A percentile compares a stretch with the other conserved stretches of the same genome.
Conservation (phyloP, 2,888 invertebrate genomes). For the Poecilobothrus nobilitatus region DNA sequence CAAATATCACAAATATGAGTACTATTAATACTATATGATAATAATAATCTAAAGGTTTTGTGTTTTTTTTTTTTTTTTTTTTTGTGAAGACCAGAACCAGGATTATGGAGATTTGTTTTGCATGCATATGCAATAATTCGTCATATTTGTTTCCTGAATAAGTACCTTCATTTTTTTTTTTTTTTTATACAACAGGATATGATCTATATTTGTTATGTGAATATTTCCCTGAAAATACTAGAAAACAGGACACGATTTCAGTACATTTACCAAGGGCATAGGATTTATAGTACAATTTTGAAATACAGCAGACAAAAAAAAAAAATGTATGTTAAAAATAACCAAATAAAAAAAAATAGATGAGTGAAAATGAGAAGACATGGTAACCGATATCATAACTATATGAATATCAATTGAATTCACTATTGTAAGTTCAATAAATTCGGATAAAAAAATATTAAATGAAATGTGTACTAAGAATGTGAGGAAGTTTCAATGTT, state of each 20-base stretch:
- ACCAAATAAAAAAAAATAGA: too few species aligned
- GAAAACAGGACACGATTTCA: too few species aligned
- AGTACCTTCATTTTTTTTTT: background rate
- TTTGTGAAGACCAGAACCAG: background rate
- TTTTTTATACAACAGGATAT: background rate
- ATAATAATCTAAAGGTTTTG: background rate
- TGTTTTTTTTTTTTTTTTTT: too few species aligned
- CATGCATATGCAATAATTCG: background rate
- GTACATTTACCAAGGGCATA: too few species aligned
- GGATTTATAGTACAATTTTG: too few species aligned
- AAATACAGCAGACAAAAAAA: too few species aligned
- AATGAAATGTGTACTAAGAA: background rate
- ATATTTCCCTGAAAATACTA: background rate
- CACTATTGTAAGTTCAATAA: background rate
- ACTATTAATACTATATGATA: background rate
- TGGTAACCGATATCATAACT: too few species aligned
- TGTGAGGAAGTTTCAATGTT: slow-evolving; percentile 12
- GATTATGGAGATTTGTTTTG: background rate
- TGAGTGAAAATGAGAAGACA: too few species aligned
- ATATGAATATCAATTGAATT: too few species aligned
- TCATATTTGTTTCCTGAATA: too few species aligned
- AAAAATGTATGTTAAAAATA: too few species aligned
- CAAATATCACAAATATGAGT: background rate
- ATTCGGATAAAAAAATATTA: background rate
- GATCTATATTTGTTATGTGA: background rate